These are phyloP conservation scores for Drosophila arizonae DNA, from an alignment of 1,140 invertebrate genomes.

Conservation along the genomic window DNA sequence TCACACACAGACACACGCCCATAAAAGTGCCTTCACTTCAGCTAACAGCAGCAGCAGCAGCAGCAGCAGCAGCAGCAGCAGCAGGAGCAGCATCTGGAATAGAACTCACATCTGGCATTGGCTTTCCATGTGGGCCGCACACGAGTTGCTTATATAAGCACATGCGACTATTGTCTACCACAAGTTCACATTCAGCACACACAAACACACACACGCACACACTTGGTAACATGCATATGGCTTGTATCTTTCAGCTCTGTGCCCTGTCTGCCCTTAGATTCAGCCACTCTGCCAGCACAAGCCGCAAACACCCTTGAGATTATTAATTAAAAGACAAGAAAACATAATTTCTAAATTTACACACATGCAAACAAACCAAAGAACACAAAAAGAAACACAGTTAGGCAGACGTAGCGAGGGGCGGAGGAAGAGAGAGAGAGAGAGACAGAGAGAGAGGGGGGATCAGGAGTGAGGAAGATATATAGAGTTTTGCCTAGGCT, in stretches of 20 bases:
- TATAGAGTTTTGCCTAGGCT: neutral
- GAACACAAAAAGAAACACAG: conserved; percentile 18
- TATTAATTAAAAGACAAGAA: conserved; percentile 81
- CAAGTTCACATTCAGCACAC: conserved; percentile 49
- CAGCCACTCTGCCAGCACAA: conserved; percentile 7
- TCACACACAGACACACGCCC: conserved; percentile 37
- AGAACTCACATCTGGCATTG: conserved; percentile 44
- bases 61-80: neutral
- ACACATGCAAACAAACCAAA: conserved; percentile 35
- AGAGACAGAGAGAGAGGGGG: neutral
- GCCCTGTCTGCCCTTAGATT: conserved; percentile 35
- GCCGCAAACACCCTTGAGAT: conserved; percentile 65
- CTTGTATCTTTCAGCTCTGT: conserved; percentile 6
- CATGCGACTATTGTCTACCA: conserved; percentile 51
- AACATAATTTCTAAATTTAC: conserved; percentile 78
- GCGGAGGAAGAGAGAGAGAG: neutral
- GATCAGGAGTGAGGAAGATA: no score
- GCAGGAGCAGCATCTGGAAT: neutral
- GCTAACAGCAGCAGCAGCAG: neutral
- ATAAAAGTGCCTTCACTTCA: conserved; percentile 51
- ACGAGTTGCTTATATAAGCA: conserved; percentile 38
- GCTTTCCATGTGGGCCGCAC: conserved; percentile 44
- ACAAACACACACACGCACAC: conserved; percentile 18
- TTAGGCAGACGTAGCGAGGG: neutral
- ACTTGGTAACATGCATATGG: neutral